Base-by-base conservation (phyloP, 2,888 invertebrate species). In the Stegana nigrithorax region DNA sequence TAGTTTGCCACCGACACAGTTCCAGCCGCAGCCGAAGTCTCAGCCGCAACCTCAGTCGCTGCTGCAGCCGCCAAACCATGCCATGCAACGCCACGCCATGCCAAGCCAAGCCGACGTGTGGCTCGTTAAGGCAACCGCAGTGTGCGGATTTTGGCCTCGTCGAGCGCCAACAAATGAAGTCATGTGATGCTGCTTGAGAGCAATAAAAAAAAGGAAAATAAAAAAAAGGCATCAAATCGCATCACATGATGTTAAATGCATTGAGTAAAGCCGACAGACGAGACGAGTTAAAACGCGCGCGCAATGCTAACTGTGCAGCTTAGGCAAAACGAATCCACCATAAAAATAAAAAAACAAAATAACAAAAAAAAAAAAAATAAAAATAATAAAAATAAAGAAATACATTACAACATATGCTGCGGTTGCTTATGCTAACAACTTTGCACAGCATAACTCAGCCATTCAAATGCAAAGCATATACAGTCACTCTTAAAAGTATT, bases 101-200 rank as follows among this genome's bases (percentile, higher is more conserved):
- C 61, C 39, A 60, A 26, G 50, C 23, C 23, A 23, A 19, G 12
- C 36, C 56, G 56, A 32, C 63, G 36, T 59, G 61, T 57, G 44
- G 29, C 47, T 64, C 47, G 63, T 66, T 64, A 55, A 58, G 51
- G 23, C 53, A n/a, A n/a, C n/a, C n/a, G n/a, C n/a, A n/a, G n/a
- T n/a, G n/a, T n/a, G n/a, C 67, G 62, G 50, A 66, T 72, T 72
- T 44, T 66, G 73, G 66, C 73, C 75, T 72, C 72, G 75, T 5
- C 25, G 47, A 7, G 21, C 25, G 23, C 42, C 14, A 47, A 6
- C n/a, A n/a, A n/a, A n/a, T n/a, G n/a, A n/a, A 60, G 58, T 23
- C 36, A 29, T 39, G 29, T 27, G 44, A 32, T 12, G 14, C 27
- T 29, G 17, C 12, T 4, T 27, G 53, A 27, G 6, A 23, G 50